Percentiles rank a stretch among this genome's conserved stretches.
phyloP scores from a whole-genome alignment of 1,140 invertebrate species.

The Halyomorpha halys region DNA sequence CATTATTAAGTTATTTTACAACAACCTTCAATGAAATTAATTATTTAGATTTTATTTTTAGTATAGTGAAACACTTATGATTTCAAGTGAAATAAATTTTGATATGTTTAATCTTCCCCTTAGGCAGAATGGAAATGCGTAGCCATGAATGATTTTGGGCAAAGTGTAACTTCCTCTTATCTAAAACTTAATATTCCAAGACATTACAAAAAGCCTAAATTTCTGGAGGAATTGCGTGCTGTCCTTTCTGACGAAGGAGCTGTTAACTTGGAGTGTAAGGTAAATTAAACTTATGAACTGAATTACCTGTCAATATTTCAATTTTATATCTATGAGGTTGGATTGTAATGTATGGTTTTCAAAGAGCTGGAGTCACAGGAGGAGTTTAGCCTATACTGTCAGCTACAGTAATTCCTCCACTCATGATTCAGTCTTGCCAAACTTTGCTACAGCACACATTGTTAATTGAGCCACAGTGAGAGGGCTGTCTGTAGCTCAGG shows the following conservation, averaged over 20 bases:
- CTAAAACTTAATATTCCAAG: constrained; percentile 72
- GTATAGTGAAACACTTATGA: not conserved
- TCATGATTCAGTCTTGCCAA: too few relatives aligned
- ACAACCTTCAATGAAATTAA: not conserved
- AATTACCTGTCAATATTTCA: too few relatives aligned
- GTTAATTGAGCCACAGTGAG: too few relatives aligned
- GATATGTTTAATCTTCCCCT: constrained; percentile 19
- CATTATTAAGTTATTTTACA: not conserved
- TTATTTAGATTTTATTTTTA: not conserved
- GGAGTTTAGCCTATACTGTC: too few relatives aligned
- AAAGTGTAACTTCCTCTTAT: constrained; percentile 75
- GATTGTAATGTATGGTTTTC: too few relatives aligned
- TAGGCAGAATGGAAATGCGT: constrained; percentile 82
- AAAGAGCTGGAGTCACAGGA: too few relatives aligned
- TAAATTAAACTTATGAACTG: too few relatives aligned
- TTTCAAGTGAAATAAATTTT: not conserved
- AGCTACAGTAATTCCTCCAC: too few relatives aligned
- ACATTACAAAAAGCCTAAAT: constrained; percentile 78
- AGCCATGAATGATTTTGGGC: constrained; percentile 75
- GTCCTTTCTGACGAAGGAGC: constrained; percentile 76
- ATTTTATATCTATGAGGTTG: too few relatives aligned
- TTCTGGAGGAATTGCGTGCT: constrained; percentile 71
- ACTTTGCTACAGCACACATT: too few relatives aligned
- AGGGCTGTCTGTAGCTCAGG: too few relatives aligned
- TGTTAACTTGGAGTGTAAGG: constrained; percentile 83